Base-by-base conservation (phyloP, 2,888 invertebrate genomes). In the Steinernema carpocapsae region DNA sequence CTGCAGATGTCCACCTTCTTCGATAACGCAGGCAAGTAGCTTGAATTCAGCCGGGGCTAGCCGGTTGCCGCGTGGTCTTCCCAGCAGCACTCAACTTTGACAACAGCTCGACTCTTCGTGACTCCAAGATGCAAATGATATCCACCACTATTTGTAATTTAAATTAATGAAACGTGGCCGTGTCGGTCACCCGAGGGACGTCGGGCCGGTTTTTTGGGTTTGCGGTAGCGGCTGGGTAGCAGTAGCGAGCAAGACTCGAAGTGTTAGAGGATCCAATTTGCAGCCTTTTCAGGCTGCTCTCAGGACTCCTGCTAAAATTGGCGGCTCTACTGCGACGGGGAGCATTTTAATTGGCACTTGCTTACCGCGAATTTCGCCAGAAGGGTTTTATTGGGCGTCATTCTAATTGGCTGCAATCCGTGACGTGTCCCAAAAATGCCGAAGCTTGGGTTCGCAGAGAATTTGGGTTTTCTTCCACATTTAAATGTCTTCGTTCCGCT, bases 121-220 rank as follows among this genome's bases (percentile, higher is more conserved):
- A 37, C 10, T 10, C 37, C 37, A 37, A 37, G 37, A 37, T 37
- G 37, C 37, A 37, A 37, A 37, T 10, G 37, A 37, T 64, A 29
- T 64, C 29, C 64, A 37, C 64, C 10, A 64, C 14, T 64, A 64
- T 64, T 64, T 64, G 64, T 64, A 64, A 64, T 64, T 64, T 64
- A 64, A 64, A 64, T 64, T 64, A 64, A 64, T 64, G 64, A 64
- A 48, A 64, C 64, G 64, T 64, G 64, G 64, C 29, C 64, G 19
- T 22, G 19, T 22, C 52, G 52, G 10, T 22, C 52, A 48, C 52
- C 22, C 24, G 24, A 22, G 52, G 52, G 24, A 48, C 48, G 52
- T 19, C 52, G 52, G 17, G 48, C 14, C 48, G 14, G 48, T 48
- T 37, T 37, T 37, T 37, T 37, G 37, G 37, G 37, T 37, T 37